phyloP scores from a whole-genome alignment of 2,888 invertebrate species.

The Monopis laevigella region DNA sequence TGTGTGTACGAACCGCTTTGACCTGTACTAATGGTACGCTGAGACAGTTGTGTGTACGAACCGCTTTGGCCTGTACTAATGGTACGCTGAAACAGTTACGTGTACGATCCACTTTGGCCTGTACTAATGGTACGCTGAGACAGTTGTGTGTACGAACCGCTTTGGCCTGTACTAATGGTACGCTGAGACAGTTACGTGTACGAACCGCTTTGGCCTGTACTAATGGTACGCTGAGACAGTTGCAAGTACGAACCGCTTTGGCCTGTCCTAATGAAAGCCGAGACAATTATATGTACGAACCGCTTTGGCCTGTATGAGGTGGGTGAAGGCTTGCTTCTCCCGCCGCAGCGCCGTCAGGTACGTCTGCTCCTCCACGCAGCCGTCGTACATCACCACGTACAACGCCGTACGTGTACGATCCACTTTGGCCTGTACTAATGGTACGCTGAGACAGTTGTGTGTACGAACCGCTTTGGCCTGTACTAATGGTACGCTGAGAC shows the following conservation, averaged over 20 bases:
- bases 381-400: not conserved
- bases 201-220: conserved; percentile 76
- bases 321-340: conserved; percentile 95
- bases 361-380: conserved; percentile 89
- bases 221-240: no score
- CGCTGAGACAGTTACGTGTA: no score
- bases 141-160: not conserved
- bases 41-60: no score
- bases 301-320: conserved; percentile 85
- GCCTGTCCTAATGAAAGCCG: no score
- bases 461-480: not conserved
- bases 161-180: conserved; percentile 92
- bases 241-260: conserved; percentile 62
- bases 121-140: no score
- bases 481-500: no score
- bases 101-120: conserved; percentile 70
- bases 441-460: not conserved
- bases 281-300: no score
- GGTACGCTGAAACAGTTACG: no score
- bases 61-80: conserved; percentile 83
- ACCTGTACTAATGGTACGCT: no score
- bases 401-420: not conserved
- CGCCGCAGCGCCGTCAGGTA: conserved; percentile 89
- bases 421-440: not conserved
- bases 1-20: conserved; percentile 60